Evolutionary conservation across 2,888 invertebrate species (phyloP).

Genomic region (Pheosia tremula): DNA sequence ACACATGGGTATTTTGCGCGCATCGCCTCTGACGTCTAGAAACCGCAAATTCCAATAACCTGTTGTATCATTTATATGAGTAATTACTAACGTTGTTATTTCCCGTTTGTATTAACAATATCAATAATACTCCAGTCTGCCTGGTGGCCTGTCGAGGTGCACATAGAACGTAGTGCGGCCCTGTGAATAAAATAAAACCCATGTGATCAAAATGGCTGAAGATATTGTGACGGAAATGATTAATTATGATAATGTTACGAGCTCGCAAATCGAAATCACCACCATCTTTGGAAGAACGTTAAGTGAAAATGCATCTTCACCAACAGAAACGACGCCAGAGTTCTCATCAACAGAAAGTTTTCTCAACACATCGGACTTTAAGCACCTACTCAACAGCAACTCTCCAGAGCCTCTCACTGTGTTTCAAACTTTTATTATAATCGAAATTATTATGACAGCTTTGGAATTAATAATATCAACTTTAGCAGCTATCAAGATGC

Average conservation of each 20-base stretch:
- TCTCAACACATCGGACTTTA: conserved; percentile 7
- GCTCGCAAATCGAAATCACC: conserved; percentile 21
- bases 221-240: conserved; percentile 39
- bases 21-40: conserved; percentile 58
- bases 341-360: conserved; percentile 13
- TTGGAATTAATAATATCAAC: conserved; percentile 64
- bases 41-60: conserved; percentile 66
- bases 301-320: conserved; percentile 30
- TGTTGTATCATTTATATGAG: conserved; percentile 60
- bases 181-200: conserved; percentile 25
- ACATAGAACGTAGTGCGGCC: conserved; percentile 18
- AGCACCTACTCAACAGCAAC: conserved; percentile 19
- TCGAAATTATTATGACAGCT: conserved; percentile 71
- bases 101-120: conserved; percentile 57
- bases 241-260: conserved; percentile 24
- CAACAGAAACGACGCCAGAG: conserved; percentile 9
- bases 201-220: conserved; percentile 53
- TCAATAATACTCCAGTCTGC: conserved; percentile 45
- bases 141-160: conserved; percentile 30
- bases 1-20: conserved; percentile 47
- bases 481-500: conserved; percentile 63
- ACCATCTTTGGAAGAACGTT: conserved; percentile 19
- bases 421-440: conserved; percentile 61
- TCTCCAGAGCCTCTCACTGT: conserved; percentile 26
- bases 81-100: conserved; percentile 58